Evolutionary conservation across 2,797 vertebrate species (phyloP).

Genomic region (Typhlichthys eigenmanni): DNA sequence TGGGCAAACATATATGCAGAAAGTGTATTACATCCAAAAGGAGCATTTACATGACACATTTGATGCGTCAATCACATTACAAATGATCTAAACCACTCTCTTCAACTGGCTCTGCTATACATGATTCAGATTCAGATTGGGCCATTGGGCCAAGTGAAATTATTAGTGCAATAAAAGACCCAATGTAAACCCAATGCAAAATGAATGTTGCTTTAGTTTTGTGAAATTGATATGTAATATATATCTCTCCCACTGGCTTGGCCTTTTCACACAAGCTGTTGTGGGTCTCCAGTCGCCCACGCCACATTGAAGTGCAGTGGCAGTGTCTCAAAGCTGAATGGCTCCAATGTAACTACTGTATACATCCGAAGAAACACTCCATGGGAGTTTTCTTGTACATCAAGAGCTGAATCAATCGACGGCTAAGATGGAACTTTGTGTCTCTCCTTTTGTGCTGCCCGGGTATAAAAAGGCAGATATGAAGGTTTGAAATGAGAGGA

Average conservation of each 20-base stretch:
- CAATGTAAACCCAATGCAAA: conserved; percentile 8
- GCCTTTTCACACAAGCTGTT: conserved; percentile 62
- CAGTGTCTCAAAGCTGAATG: conserved; percentile 49
- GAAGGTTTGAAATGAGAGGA: conserved; percentile 27
- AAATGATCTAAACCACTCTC: too few species aligned
- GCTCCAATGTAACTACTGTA: conserved; percentile 35
- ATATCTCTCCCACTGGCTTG: conserved; percentile 45
- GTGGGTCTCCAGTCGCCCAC: conserved; percentile 54
- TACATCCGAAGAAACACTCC: conserved; percentile 49
- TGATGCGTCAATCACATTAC: too few species aligned
- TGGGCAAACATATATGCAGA: too few species aligned
- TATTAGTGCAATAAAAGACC: too few species aligned
- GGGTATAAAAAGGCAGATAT: conserved; percentile 22
- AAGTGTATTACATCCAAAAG: too few species aligned
- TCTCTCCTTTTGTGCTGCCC: conserved; percentile 43
- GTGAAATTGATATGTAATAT: conserved; percentile 36
- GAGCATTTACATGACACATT: too few species aligned
- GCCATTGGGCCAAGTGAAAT: too few species aligned
- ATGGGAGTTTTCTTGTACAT: conserved; percentile 31
- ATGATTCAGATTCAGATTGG: too few species aligned
- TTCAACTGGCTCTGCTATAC: too few species aligned
- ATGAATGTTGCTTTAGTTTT: conserved; percentile 16
- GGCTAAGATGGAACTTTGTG: conserved; percentile 3
- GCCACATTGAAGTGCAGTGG: conserved; percentile 48
- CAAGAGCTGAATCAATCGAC: conserved; percentile 36